Percentiles rank a stretch among this genome's conserved stretches.
Evolutionary conservation across 2,888 invertebrate species (phyloP).

Genomic region (Nemoura dubitans): DNA sequence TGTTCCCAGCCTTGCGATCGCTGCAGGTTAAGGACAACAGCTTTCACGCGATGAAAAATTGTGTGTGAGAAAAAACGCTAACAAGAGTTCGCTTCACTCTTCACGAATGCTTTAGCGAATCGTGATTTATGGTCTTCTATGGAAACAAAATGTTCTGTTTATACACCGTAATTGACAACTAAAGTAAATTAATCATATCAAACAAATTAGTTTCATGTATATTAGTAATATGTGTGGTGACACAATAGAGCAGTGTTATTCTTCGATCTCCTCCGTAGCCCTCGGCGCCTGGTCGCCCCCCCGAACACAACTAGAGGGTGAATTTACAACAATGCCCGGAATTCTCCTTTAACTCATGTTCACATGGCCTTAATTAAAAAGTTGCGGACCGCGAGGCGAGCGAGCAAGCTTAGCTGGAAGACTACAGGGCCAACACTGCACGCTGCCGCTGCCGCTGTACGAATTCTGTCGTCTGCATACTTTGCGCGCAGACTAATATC

Average conservation of each 20-base stretch:
- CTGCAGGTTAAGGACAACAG: background rate
- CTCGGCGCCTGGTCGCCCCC: background rate
- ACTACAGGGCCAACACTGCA: slow-evolving; percentile 8
- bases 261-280: background rate
- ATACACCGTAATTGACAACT: background rate
- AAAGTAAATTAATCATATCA: background rate
- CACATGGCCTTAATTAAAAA: slow-evolving; percentile 49
- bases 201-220: slow-evolving; percentile 24
- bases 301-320: slow-evolving; percentile 1
- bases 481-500: slow-evolving; percentile 44
- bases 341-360: slow-evolving; percentile 49
- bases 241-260: slow-evolving; percentile 29
- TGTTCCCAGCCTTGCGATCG: background rate
- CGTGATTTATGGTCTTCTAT: background rate
- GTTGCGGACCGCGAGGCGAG: slow-evolving; percentile 41
- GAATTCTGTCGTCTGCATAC: slow-evolving; percentile 44
- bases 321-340: slow-evolving; percentile 47
- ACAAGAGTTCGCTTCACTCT: background rate
- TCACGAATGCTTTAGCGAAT: background rate
- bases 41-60: background rate
- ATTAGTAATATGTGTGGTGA: background rate
- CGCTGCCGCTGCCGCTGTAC: background rate
- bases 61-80: background rate
- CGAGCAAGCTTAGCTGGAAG: slow-evolving; percentile 15
- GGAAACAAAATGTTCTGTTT: background rate